These are phyloP conservation scores for Prosopocoilus inquinatus DNA, from an alignment of 2,888 invertebrate species.

Conservation along the genomic window DNA sequence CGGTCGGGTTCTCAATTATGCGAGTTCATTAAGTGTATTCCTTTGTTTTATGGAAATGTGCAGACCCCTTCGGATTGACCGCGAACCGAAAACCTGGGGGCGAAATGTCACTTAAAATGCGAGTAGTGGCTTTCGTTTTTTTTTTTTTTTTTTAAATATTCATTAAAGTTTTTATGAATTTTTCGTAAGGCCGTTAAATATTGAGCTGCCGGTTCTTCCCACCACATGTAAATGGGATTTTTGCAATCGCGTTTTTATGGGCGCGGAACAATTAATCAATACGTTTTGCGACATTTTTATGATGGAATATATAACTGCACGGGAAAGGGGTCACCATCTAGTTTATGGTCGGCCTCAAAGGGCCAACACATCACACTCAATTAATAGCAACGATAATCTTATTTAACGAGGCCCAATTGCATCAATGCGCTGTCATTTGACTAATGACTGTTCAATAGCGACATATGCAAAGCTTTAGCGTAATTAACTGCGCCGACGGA, in stretches of 20 bases:
- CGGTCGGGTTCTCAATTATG: constrained; percentile 35
- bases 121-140: constrained; percentile 1
- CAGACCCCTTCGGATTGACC: constrained; percentile 15
- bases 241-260: constrained; percentile 12
- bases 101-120: constrained; percentile 29
- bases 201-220: too few species aligned
- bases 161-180: constrained; percentile 11
- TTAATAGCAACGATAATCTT: constrained; percentile 51
- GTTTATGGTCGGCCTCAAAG: constrained; percentile 43
- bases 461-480: constrained; percentile 26
- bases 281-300: constrained; percentile 46
- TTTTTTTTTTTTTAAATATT: constrained; percentile 22
- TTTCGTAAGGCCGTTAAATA: too few species aligned
- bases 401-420: constrained; percentile 47
- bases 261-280: constrained; percentile 32
- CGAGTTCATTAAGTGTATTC: constrained; percentile 38
- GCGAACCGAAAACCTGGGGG: constrained; percentile 17
- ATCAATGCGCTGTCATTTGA: constrained; percentile 39
- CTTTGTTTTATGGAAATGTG: constrained; percentile 40
- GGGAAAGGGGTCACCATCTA: constrained; percentile 42
- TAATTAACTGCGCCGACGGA: constrained; percentile 29
- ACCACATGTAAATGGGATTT: background rate
- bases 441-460: constrained; percentile 34
- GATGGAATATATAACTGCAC: constrained; percentile 36
- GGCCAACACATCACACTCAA: constrained; percentile 47